Evolutionary conservation across 2,797 vertebrate genomes (phyloP).

Genomic region (Bovichtus variegatus): DNA sequence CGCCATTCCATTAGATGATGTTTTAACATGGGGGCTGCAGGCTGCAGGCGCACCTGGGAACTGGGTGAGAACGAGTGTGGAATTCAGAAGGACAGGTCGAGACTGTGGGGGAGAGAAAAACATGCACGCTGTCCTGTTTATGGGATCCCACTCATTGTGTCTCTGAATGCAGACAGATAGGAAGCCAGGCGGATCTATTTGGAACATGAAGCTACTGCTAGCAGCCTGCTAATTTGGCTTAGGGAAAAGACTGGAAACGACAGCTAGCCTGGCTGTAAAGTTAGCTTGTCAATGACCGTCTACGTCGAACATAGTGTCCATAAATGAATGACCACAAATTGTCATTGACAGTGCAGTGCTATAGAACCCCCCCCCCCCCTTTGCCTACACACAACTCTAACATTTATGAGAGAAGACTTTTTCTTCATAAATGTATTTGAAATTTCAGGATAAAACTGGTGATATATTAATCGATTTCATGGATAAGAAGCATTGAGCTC

Average conservation of each 20-base stretch:
- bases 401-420: background rate
- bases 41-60: conserved; percentile 53
- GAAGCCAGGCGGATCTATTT: background rate
- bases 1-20: conserved; percentile 73
- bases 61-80: conserved; percentile 23
- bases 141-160: background rate
- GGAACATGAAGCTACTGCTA: background rate
- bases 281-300: background rate
- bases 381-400: background rate
- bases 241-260: background rate
- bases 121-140: background rate
- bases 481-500: background rate
- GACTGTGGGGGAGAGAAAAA: background rate
- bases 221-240: background rate
- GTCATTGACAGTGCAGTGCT: background rate
- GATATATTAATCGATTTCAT: background rate
- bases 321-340: background rate
- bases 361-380: too few species aligned
- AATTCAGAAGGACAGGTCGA: background rate
- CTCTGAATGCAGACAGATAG: background rate
- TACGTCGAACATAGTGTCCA: background rate
- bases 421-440: background rate
- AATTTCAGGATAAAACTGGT: background rate
- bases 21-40: conserved; percentile 62
- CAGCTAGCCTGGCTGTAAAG: background rate